Base-by-base conservation (phyloP, 2,888 invertebrate species). In the Lissocephala sabroskyi region DNA sequence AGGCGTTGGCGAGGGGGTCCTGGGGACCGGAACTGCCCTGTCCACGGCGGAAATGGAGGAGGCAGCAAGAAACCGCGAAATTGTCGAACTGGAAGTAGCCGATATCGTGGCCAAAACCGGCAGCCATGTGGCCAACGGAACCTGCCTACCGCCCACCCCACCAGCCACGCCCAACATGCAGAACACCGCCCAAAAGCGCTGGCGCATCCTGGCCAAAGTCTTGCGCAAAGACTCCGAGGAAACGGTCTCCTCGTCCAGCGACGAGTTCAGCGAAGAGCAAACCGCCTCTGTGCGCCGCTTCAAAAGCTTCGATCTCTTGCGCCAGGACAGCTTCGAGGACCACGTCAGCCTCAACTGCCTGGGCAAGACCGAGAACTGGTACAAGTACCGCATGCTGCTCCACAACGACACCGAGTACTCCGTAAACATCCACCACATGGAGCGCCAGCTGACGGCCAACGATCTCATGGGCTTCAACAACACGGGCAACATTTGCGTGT, bases 391-490 rank as follows among this genome's bases (percentile, higher is more conserved):
- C 32, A 85, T 87, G 56, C 70, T 79, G 40, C 71, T 89, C 52
- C 85, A 86, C 50, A 76, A 76, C 30, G 77, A 71, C 13, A 11
- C 42, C 23, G 85, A 87, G 45, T 89, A 86, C 70, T 85, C 80
- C 17, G 85, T 90, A 2, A 86, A 88, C 54, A 86, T 91, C 29
- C 87, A 88, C 11, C 88, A 89, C 26, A 88, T 89, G 61, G 87
- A 87, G 49, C 86, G 88, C 46, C 88, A 86, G 32, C 87, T 91
- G 71, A 91, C 91, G 1, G 90, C 91, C 13, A 88, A 87, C 70
- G 91, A 92, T 67, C 84, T 92, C 39, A 91, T 91, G 86, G 92
- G 92, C n/a, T 92, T 92, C 84, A 92, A 93, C 76, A 92, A 92
- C 70, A 92, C 92, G 1, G 92, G 92, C 36, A 93, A 92, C 81